Evolutionary conservation across 2,888 invertebrate species (phyloP).

Genomic region (Encarsia formosa): DNA sequence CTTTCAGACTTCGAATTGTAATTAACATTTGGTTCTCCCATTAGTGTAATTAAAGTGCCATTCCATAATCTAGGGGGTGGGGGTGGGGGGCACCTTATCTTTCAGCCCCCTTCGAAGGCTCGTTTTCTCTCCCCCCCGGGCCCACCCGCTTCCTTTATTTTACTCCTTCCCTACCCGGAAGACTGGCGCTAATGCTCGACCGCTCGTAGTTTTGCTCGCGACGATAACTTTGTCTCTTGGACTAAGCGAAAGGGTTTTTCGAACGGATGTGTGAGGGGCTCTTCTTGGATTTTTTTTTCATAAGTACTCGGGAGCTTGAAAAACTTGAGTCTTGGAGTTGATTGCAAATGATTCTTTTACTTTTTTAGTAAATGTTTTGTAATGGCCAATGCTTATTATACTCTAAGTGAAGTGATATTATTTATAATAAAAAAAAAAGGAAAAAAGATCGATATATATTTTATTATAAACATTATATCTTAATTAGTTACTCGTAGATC

Average conservation of each 20-base stretch:
- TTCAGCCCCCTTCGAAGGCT: slow-evolving; percentile 42
- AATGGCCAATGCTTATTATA: no score
- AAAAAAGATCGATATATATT: no score
- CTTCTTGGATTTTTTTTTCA: not conserved
- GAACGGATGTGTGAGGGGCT: not conserved
- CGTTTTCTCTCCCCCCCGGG: slow-evolving; percentile 37
- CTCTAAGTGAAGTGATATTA: no score
- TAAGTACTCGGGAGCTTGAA: no score
- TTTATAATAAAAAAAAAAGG: no score
- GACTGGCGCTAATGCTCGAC: not conserved
- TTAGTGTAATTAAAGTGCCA: slow-evolving; percentile 75
- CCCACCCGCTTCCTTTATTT: slow-evolving; percentile 30
- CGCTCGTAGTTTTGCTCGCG: slow-evolving; percentile 12
- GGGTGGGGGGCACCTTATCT: slow-evolving; percentile 48
- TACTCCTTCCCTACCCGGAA: not conserved
- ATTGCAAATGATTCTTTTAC: no score
- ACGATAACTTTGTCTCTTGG: slow-evolving; percentile 37
- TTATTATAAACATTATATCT: no score
- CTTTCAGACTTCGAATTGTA: slow-evolving; percentile 66
- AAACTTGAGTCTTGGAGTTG: no score
- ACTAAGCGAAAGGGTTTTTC: not conserved
- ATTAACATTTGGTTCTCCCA: slow-evolving; percentile 72
- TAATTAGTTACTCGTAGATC: no score
- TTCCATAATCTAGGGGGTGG: slow-evolving; percentile 58
- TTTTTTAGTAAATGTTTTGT: no score